Evolutionary conservation across 53 echinoderm and acorn worm species (phyloP).

Genomic region (Paracentrotus lividus): DNA sequence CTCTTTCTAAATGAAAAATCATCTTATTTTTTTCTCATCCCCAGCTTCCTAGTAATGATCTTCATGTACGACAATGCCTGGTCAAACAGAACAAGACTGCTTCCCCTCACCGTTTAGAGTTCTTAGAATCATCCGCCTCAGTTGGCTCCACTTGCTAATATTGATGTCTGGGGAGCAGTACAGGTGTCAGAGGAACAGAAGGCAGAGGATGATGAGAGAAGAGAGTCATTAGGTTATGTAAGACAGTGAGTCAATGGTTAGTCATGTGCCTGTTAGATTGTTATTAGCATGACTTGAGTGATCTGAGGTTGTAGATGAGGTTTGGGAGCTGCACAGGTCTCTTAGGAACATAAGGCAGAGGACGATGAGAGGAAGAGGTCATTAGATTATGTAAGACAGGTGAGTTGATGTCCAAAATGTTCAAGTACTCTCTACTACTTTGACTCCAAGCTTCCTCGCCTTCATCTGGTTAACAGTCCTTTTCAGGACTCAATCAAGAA

Average conservation of each 20-base stretch:
- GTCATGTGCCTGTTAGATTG: not conserved
- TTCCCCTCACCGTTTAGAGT: conserved; percentile 80
- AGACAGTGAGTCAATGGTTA: conserved; percentile 78
- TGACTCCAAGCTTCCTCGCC: no score
- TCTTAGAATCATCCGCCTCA: conserved; percentile 79
- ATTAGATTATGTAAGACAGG: not conserved
- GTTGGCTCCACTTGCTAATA: conserved; percentile 77
- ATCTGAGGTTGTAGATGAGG: no score
- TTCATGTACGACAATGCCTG: conserved; percentile 92
- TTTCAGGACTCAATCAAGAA: no score
- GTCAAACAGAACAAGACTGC: conserved; percentile 74
- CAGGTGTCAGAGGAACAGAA: conserved; percentile 60
- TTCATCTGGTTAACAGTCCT: no score
- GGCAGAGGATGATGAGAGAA: conserved; percentile 79
- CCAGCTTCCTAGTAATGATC: conserved; percentile 82
- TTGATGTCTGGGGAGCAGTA: conserved; percentile 81
- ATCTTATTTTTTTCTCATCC: not conserved
- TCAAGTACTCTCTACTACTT: no score
- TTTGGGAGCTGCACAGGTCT: no score
- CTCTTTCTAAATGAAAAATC: not conserved
- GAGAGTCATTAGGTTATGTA: conserved; percentile 81
- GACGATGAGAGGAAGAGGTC: conserved; percentile 29
- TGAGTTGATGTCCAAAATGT: not conserved
- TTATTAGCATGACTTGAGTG: no score
- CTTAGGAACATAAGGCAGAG: not conserved